Evolutionary conservation across 1,140 invertebrate genomes (phyloP).

Genomic region (Hormaphis cornu): DNA sequence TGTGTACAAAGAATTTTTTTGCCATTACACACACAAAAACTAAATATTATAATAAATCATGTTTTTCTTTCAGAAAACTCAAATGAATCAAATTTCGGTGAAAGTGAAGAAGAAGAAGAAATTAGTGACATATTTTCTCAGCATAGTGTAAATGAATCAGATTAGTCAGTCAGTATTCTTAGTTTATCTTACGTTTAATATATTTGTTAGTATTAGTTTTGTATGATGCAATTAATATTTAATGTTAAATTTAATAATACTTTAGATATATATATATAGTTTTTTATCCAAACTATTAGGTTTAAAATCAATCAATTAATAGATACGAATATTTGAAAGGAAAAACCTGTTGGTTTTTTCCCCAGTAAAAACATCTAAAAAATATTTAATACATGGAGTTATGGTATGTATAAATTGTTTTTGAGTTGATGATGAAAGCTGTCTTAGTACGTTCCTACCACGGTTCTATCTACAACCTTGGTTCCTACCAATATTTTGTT

Average conservation of each 20-base stretch:
- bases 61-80: conserved; percentile 14
- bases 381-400: no score
- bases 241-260: neutral
- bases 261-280: neutral
- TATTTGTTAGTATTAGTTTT: neutral
- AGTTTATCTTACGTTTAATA: neutral
- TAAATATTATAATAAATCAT: neutral
- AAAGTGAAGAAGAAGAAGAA: conserved; percentile 27
- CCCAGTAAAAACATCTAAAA: no score
- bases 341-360: no score
- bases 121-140: conserved; percentile 25
- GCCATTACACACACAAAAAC: no score
- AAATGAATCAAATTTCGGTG: conserved; percentile 28
- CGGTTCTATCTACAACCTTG: no score
- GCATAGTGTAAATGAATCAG: conserved; percentile 19
- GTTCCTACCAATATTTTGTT: no score
- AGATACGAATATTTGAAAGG: neutral
- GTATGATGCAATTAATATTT: neutral
- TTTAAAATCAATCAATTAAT: neutral
- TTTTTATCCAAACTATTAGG: neutral
- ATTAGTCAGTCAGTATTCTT: neutral
- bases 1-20: no score
- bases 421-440: no score
- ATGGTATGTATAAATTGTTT: no score
- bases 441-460: no score